Conservation (phyloP, 2,797 vertebrate species). For the Neosalanx taihuensis region DNA sequence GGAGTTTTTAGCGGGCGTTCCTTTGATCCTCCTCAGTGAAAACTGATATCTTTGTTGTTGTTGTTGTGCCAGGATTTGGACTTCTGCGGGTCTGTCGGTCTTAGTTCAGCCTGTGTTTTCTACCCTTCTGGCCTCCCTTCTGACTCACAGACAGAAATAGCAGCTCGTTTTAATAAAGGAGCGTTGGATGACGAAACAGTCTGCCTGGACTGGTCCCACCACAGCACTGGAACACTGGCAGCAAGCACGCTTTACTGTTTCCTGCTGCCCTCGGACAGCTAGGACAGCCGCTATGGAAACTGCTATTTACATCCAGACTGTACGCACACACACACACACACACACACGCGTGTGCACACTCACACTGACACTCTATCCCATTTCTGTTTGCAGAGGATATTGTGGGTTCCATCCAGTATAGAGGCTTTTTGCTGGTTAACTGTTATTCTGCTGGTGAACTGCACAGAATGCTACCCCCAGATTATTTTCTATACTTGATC, state of each 20-base stretch:
- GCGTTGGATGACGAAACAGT: background rate
- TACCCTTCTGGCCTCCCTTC: background rate
- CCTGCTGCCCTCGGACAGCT: constrained; percentile 9
- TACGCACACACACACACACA: background rate
- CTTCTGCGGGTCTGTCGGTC: background rate
- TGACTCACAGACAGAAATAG: constrained; percentile 1
- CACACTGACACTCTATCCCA: background rate
- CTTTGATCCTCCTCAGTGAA: background rate
- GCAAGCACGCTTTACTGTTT: background rate
- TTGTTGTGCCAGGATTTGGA: background rate
- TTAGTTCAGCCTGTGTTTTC: background rate
- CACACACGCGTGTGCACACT: background rate
- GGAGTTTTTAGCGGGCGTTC: too few species aligned
- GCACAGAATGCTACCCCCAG: too few species aligned
- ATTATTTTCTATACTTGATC: too few species aligned
- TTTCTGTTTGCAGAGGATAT: background rate
- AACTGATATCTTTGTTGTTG: background rate
- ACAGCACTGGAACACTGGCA: constrained; percentile 9
- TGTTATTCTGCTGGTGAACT: too few species aligned
- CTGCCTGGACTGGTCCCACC: background rate
- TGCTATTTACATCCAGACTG: background rate
- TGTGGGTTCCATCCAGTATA: background rate
- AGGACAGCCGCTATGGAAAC: constrained; percentile 6
- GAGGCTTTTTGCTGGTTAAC: too few species aligned
- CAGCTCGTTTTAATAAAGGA: constrained; percentile 1